Evolutionary conservation across 2,113 vertebrate species (phyloP).

Genomic region (Puntigrus tetrazona): DNA sequence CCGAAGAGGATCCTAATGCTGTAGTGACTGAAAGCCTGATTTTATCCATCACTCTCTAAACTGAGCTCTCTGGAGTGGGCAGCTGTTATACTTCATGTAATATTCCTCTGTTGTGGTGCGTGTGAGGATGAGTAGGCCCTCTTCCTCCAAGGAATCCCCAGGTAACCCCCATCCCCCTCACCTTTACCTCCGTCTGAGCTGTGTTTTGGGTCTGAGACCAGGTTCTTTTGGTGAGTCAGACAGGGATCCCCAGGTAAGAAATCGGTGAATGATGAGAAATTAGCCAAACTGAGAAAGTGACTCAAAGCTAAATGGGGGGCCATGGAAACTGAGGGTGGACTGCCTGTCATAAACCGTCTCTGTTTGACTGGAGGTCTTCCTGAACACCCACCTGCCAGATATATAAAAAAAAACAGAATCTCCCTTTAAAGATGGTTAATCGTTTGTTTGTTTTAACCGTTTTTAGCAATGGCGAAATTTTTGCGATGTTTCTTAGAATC

Average conservation of each 20-base stretch:
- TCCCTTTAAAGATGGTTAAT: conserved; percentile 30
- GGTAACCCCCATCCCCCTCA: conserved; percentile 61
- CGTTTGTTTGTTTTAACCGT: background rate
- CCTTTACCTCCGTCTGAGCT: background rate
- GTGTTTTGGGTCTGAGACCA: conserved; percentile 65
- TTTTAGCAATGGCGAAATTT: background rate
- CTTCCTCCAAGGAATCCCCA: conserved; percentile 64
- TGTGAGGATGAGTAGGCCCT: conserved; percentile 35
- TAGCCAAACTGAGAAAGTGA: conserved; percentile 41
- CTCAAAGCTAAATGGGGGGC: conserved; percentile 45
- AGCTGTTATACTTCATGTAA: conserved; percentile 40
- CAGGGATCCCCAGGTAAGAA: conserved; percentile 72
- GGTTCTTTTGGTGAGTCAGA: conserved; percentile 69
- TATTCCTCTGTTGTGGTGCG: conserved; percentile 39
- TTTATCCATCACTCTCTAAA: conserved; percentile 23
- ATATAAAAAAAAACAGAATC: conserved; percentile 70
- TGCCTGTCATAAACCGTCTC: conserved; percentile 47
- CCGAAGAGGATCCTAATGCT: background rate
- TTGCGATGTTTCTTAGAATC: background rate
- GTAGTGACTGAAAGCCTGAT: conserved; percentile 8
- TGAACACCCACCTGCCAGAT: conserved; percentile 43
- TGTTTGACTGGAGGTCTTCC: conserved; percentile 66
- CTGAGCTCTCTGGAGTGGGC: conserved; percentile 40
- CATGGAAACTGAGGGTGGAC: conserved; percentile 71
- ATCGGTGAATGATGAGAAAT: conserved; percentile 43